Evolutionary conservation across 2,888 invertebrate genomes (phyloP).

Genomic region (Phalera bucephala): DNA sequence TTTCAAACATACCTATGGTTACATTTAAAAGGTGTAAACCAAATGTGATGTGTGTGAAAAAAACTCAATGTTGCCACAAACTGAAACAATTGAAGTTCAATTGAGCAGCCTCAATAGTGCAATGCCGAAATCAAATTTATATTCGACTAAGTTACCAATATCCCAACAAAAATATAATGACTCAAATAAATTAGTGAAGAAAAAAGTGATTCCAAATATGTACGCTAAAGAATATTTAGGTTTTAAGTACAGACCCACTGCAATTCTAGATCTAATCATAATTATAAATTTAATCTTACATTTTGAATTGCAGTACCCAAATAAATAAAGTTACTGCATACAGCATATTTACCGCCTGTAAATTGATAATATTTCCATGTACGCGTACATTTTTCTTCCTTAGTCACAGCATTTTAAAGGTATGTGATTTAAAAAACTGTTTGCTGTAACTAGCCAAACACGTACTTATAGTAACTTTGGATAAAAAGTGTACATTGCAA

Average conservation of each 20-base stretch:
- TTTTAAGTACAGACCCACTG: background rate
- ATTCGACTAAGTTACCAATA: background rate
- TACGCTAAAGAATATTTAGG: background rate
- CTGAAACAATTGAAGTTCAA: background rate
- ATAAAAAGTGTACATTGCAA: too few relatives aligned
- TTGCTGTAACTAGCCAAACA: too few relatives aligned
- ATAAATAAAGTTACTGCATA: too few relatives aligned
- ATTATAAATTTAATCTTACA: too few relatives aligned
- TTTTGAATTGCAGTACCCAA: too few relatives aligned
- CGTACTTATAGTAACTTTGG: too few relatives aligned
- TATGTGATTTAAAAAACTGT: too few relatives aligned
- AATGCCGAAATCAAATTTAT: background rate
- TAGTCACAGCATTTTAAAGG: too few relatives aligned
- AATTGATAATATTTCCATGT: too few relatives aligned
- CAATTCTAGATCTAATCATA: too few relatives aligned
- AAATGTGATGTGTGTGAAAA: background rate
- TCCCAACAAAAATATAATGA: background rate
- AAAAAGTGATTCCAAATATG: background rate
- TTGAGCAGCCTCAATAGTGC: background rate
- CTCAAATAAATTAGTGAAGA: background rate
- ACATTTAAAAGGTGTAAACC: background rate
- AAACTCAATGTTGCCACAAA: background rate
- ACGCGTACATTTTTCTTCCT: too few relatives aligned
- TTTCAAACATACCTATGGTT: background rate
- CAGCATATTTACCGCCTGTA: too few relatives aligned